These are phyloP conservation scores for Epinotia nisella DNA, from an alignment of 2,888 invertebrate genomes.

Conservation along the genomic window DNA sequence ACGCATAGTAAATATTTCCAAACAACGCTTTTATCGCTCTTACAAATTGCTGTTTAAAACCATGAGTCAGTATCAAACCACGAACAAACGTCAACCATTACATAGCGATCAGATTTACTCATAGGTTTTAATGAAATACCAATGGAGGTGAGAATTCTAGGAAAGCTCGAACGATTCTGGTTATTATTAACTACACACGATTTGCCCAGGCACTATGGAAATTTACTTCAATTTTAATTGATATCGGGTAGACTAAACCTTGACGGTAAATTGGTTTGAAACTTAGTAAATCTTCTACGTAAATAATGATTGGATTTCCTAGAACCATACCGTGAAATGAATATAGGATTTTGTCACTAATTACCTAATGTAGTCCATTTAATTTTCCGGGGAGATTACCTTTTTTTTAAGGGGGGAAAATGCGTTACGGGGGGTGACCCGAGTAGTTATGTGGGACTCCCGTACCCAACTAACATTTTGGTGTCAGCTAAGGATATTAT, in stretches of 20 bases:
- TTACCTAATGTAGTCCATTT: not conserved
- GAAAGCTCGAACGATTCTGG: constrained; percentile 14
- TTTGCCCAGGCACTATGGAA: constrained; percentile 3
- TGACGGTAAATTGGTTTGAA: not conserved
- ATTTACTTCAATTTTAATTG: constrained; percentile 20
- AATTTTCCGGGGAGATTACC: too few species aligned
- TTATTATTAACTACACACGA: not conserved
- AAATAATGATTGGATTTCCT: not conserved
- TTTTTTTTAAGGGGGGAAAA: too few species aligned
- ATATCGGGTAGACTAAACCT: constrained; percentile 4
- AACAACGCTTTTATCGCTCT: constrained; percentile 15
- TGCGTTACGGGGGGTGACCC: too few species aligned
- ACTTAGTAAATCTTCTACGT: not conserved
- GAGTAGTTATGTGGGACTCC: too few species aligned
- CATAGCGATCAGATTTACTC: not conserved
- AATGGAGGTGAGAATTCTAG: constrained; percentile 7
- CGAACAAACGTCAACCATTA: not conserved
- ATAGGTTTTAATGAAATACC: constrained; percentile 1
- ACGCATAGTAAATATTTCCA: not conserved
- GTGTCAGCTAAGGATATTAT: too few species aligned
- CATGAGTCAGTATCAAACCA: constrained; percentile 13
- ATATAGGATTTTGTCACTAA: not conserved
- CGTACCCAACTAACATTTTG: too few species aligned
- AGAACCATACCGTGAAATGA: not conserved
- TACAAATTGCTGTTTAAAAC: constrained; percentile 31